These are phyloP conservation scores for Rhinogobius similis DNA, from an alignment of 2,113 vertebrate species.

Conservation along the genomic window DNA sequence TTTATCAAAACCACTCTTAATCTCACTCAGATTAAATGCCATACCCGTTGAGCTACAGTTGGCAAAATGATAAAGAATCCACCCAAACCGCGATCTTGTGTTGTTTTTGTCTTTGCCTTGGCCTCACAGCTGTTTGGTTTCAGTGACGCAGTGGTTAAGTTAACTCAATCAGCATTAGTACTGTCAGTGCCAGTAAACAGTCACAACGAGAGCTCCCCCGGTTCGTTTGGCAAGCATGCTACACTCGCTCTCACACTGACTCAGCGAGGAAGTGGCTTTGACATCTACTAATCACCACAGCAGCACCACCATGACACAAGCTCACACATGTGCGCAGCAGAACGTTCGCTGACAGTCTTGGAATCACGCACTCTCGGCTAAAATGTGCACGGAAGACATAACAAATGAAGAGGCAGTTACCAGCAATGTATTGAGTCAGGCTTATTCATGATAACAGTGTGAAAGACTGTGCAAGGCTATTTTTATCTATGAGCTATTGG, in stretches of 20 bases:
- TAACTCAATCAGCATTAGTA: constrained; percentile 46
- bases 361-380: constrained; percentile 29
- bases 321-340: neutral
- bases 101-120: constrained; percentile 13
- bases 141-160: constrained; percentile 67
- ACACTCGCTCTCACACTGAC: constrained; percentile 67
- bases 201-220: constrained; percentile 47
- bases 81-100: neutral
- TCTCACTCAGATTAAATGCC: neutral
- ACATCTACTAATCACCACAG: constrained; percentile 46
- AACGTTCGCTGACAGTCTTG: constrained; percentile 30
- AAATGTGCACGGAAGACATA: constrained; percentile 34
- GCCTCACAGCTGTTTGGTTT: constrained; percentile 72
- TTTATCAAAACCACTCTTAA: neutral
- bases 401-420: constrained; percentile 37
- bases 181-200: constrained; percentile 69
- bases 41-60: neutral
- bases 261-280: constrained; percentile 76
- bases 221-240: constrained; percentile 1
- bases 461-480: neutral
- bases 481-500: neutral
- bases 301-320: constrained; percentile 46
- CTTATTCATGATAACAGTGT: neutral
- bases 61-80: neutral
- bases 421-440: constrained; percentile 28